A percentile compares a stretch with the other conserved stretches of the same genome.
Conservation (phyloP, 1,140 invertebrate species). For the Orius laevigatus region DNA sequence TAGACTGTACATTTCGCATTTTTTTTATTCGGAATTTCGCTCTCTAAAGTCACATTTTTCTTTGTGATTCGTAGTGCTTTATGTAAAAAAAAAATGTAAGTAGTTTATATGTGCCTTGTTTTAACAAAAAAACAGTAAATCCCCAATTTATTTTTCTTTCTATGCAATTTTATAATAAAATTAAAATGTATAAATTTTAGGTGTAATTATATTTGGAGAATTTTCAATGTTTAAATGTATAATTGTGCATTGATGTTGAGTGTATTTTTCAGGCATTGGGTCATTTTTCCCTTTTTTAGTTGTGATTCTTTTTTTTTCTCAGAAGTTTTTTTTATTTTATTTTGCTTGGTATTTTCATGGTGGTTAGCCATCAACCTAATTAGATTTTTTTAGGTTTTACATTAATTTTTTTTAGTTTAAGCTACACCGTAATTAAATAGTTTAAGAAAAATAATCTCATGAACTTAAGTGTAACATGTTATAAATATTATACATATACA, state of each 20-base stretch:
- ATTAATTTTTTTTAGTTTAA: slow-evolving; percentile 11
- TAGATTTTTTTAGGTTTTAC: slow-evolving; percentile 8
- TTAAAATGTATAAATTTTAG: background rate
- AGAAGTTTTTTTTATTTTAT: slow-evolving; percentile 5
- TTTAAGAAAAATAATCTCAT: slow-evolving; percentile 1
- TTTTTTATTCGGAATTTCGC: slow-evolving; percentile 1
- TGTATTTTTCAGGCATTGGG: slow-evolving; percentile 5
- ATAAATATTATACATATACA: slow-evolving; percentile 2
- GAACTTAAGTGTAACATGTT: no score
- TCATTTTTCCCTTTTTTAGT: slow-evolving; percentile 1
- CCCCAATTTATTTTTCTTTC: slow-evolving; percentile 9
- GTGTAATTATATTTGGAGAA: no score
- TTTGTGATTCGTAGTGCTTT: slow-evolving; percentile 18
- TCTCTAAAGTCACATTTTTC: background rate
- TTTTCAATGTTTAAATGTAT: background rate
- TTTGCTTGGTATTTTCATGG: slow-evolving; percentile 5
- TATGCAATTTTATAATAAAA: slow-evolving; percentile 5
- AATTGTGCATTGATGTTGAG: slow-evolving; percentile 10
- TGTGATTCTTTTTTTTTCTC: background rate
- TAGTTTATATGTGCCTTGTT: slow-evolving; percentile 21
- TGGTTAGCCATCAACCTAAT: slow-evolving; percentile 12
- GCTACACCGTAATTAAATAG: slow-evolving; percentile 5
- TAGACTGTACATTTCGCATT: slow-evolving; percentile 8
- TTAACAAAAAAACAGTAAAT: slow-evolving; percentile 10
- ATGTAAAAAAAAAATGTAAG: slow-evolving; percentile 19